These are phyloP conservation scores for Sorex fumeus DNA, from an alignment of 2,113 vertebrate species.

Conservation along the genomic window DNA sequence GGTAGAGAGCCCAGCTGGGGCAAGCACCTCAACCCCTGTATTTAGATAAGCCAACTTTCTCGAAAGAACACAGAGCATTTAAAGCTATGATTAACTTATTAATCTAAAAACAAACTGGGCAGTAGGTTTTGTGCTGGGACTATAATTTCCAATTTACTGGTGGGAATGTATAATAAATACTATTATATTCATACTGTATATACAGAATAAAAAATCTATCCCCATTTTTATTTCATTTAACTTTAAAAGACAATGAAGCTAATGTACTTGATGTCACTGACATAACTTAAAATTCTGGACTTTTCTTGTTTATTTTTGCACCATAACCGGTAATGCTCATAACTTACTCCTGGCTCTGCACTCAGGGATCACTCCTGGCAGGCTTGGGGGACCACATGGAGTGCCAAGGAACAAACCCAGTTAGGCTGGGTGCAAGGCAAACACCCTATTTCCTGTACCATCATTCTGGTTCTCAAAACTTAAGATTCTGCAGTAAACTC, in stretches of 20 bases:
- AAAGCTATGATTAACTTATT: constrained; percentile 66
- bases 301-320: no score
- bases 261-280: neutral
- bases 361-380: no score
- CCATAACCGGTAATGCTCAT: no score
- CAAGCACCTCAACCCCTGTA: no score
- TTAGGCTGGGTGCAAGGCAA: no score
- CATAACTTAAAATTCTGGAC: neutral
- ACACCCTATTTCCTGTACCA: no score
- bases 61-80: constrained; percentile 62
- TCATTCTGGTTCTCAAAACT: no score
- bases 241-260: neutral
- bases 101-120: constrained; percentile 60
- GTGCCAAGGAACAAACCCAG: no score
- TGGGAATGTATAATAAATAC: neutral
- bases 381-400: no score
- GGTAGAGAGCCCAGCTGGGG: no score
- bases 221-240: constrained; percentile 56
- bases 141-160: constrained; percentile 62
- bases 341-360: no score
- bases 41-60: constrained; percentile 32
- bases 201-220: constrained; percentile 55
- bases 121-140: constrained; percentile 32
- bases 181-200: neutral
- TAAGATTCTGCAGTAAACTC: neutral